phyloP scores from a whole-genome alignment of 1,140 invertebrate genomes.

The Drosophila serrata region DNA sequence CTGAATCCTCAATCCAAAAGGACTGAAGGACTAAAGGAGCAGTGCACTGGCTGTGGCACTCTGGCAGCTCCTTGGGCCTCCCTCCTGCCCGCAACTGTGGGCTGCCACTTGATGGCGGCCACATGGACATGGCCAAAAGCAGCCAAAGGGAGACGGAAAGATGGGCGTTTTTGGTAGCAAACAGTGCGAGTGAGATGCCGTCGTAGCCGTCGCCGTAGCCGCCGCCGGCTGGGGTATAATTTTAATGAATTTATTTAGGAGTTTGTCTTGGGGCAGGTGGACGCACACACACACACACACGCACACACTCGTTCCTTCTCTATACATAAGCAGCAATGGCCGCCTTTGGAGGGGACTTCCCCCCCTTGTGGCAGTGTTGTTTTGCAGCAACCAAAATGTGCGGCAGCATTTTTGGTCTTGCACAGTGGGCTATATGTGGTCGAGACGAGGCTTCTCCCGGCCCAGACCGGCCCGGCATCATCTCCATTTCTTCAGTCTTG shows the following conservation, averaged over 20 bases:
- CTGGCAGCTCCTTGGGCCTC: slow-evolving; percentile 7
- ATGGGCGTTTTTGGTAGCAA: background rate
- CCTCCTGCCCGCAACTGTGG: slow-evolving; percentile 69
- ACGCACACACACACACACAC: slow-evolving; percentile 15
- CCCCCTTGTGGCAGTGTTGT: slow-evolving; percentile 59
- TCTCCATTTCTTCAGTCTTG: slow-evolving; percentile 1
- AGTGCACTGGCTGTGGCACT: slow-evolving; percentile 2
- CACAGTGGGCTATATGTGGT: slow-evolving; percentile 84
- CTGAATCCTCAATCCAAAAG: slow-evolving; percentile 5
- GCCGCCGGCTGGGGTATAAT: slow-evolving; percentile 63
- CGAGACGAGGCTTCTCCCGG: slow-evolving; percentile 27
- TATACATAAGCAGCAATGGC: slow-evolving; percentile 28
- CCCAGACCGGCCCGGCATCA: background rate
- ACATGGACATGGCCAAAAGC: slow-evolving; percentile 42
- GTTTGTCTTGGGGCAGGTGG: slow-evolving; percentile 62
- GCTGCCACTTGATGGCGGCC: slow-evolving; percentile 81
- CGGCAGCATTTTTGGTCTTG: slow-evolving; percentile 83
- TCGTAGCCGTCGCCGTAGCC: background rate
- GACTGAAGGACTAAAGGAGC: slow-evolving; percentile 22
- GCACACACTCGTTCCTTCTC: too few relatives aligned
- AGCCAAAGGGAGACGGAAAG: slow-evolving; percentile 6
- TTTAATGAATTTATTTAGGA: slow-evolving; percentile 84
- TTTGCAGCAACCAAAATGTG: slow-evolving; percentile 82
- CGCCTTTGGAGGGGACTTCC: background rate
- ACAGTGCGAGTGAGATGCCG: slow-evolving; percentile 3